Evolutionary conservation across 2,888 invertebrate genomes (phyloP).

Genomic region (Anthophora plumipes): DNA sequence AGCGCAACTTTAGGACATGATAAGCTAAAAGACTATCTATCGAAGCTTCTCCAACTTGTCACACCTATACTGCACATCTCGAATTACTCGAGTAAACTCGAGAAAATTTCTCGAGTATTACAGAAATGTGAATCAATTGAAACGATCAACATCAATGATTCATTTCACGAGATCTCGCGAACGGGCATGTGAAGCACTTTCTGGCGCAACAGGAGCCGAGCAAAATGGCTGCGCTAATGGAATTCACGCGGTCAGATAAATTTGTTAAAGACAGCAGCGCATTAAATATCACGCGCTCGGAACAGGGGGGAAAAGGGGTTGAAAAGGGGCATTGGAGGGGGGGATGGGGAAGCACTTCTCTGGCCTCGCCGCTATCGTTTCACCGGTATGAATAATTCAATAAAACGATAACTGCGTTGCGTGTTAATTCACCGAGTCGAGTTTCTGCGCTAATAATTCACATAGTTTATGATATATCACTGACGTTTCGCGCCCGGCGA

Average conservation of each 20-base stretch:
- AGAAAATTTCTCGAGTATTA: too few species aligned
- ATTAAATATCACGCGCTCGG: constrained; percentile 49
- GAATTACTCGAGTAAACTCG: too few species aligned
- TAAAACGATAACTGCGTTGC: constrained; percentile 73
- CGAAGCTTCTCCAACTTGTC: neutral
- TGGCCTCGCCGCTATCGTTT: constrained; percentile 38
- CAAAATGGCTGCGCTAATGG: constrained; percentile 35
- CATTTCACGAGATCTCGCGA: neutral
- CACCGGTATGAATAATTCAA: constrained; percentile 70
- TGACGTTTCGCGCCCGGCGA: constrained; percentile 62
- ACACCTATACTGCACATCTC: too few species aligned
- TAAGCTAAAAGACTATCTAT: neutral
- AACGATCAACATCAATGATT: neutral
- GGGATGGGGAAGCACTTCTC: constrained; percentile 1
- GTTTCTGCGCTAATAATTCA: constrained; percentile 71
- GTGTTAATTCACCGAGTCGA: constrained; percentile 69
- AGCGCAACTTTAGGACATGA: too few species aligned
- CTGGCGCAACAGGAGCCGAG: neutral
- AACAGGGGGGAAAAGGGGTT: too few species aligned
- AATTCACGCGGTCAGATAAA: constrained; percentile 33
- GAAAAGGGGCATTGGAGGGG: neutral
- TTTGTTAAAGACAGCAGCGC: constrained; percentile 65
- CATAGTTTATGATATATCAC: constrained; percentile 68
- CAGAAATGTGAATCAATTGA: too few species aligned
- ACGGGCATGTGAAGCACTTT: neutral